Base-by-base conservation (phyloP, 2,797 vertebrate species). In the Esox masquinongy region DNA sequence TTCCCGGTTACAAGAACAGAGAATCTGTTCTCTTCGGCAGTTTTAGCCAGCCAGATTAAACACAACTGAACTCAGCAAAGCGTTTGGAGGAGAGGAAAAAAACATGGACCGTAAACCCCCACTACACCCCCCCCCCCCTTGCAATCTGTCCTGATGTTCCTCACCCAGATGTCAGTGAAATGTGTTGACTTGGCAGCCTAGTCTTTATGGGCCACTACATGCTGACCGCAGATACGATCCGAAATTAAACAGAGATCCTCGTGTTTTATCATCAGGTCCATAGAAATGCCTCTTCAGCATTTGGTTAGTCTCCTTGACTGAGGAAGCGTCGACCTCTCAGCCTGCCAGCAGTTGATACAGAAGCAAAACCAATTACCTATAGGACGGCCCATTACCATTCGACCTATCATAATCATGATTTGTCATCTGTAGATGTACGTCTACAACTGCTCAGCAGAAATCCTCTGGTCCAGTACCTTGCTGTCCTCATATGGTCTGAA, bases 151-250 rank as follows among this genome's bases (percentile, higher is more conserved):
- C 81, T 83, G 70, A 67, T 91, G 84, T 86, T 89, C 86, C 77
- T 76, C 72, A 80, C 73, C 66, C 36, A 83, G 74, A 67, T 79
- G 22, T 0, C 78, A 39, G 70, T 74, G 82, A 80, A 80, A 80
- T 76, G 79, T 84, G 82, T 84, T 84, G 89, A 87, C 67, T 86
- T 83, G 87, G 87, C 76, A 72, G 79, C 76, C 78, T 73, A 79
- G 68, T 3, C 82, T 89, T 86, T 86, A 89, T 90, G 80, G 71
- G 88, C 87, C 70, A 79, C 85, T 79, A 84, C 87, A 77, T 81
- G 88, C 87, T 88, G 84, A 87, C 85, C 86, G 77, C 80, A 79
- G 77, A 80, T 78, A 61, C 66, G 19, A 34, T 63, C 80, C 69
- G 56, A 80, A 75, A 84, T 86, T 82, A 82, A 69, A 77, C 71